phyloP scores from a whole-genome alignment of 2,797 vertebrate genomes.

The Euthynnus affinis region DNA sequence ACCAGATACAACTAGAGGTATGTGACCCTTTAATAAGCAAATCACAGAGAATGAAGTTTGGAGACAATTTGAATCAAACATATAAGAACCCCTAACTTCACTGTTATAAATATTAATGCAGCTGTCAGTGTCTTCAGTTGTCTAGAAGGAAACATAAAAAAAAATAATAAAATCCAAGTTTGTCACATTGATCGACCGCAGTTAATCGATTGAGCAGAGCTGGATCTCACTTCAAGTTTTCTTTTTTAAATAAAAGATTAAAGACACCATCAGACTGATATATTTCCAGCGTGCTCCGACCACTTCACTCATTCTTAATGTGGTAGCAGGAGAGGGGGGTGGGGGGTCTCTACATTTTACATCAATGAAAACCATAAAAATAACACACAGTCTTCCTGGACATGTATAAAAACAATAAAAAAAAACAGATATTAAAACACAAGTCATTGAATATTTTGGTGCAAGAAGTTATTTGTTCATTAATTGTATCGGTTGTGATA shows the following conservation, averaged over 20 bases:
- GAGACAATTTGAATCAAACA: not conserved
- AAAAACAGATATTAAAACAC: conserved; percentile 33
- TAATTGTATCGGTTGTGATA: not conserved
- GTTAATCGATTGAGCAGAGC: not conserved
- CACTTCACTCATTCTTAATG: not conserved
- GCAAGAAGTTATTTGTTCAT: conserved; percentile 32
- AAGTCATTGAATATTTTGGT: conserved; percentile 35
- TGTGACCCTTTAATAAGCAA: conserved; percentile 3
- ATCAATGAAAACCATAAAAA: conserved; percentile 44
- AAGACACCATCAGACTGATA: not conserved
- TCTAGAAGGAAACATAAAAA: not conserved
- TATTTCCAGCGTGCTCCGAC: conserved; percentile 22
- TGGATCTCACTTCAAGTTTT: conserved; percentile 37
- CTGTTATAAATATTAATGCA: conserved; percentile 2
- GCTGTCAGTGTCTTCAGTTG: too few species aligned
- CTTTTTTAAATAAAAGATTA: not conserved
- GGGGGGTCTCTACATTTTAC: conserved; percentile 7
- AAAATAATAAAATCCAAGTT: not conserved
- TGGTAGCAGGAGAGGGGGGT: not conserved
- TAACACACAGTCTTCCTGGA: conserved; percentile 24
- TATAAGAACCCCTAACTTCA: not conserved
- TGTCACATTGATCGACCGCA: conserved; percentile 8
- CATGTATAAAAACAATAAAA: conserved; percentile 55
- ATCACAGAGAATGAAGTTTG: not conserved
- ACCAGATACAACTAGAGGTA: not conserved